Evolutionary conservation across 2,888 invertebrate species (phyloP).

Genomic region (Lycophotia porphyrea): DNA sequence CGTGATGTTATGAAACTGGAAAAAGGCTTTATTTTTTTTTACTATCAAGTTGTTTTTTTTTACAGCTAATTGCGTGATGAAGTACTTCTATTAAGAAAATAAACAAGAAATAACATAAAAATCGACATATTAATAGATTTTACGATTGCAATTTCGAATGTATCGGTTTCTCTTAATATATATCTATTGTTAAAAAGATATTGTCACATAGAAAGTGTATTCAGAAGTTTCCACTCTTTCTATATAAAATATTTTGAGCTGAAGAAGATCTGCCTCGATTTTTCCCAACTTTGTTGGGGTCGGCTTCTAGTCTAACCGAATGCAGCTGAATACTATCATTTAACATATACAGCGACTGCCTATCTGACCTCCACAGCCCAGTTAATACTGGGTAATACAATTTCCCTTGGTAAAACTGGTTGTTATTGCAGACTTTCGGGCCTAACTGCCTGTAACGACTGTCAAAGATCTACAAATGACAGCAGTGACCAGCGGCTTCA

Average conservation of each 20-base stretch:
- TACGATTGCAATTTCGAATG: conserved; percentile 8
- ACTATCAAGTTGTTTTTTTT: background rate
- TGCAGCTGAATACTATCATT: too few relatives aligned
- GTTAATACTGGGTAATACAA: too few relatives aligned
- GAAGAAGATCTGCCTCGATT: background rate
- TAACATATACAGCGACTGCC: too few relatives aligned
- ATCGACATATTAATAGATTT: conserved; percentile 19
- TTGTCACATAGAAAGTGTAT: conserved; percentile 24
- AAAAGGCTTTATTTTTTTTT: background rate
- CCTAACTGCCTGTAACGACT: too few relatives aligned
- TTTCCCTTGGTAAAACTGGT: too few relatives aligned
- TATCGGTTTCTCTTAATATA: conserved; percentile 33
- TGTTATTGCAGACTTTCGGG: too few relatives aligned
- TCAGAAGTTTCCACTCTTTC: conserved; percentile 13
- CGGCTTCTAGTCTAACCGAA: too few relatives aligned
- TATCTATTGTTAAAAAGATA: conserved; percentile 11
- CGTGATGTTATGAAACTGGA: background rate
- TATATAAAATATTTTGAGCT: conserved; percentile 5
- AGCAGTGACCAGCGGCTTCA: too few relatives aligned
- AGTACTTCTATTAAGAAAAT: background rate
- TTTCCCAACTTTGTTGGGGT: too few relatives aligned
- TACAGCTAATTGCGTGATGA: background rate
- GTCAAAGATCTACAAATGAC: too few relatives aligned
- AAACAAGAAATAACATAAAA: background rate
- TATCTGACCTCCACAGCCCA: too few relatives aligned